phyloP scores from a whole-genome alignment of 2,113 vertebrate genomes.

The Circaetus cinerascens region DNA sequence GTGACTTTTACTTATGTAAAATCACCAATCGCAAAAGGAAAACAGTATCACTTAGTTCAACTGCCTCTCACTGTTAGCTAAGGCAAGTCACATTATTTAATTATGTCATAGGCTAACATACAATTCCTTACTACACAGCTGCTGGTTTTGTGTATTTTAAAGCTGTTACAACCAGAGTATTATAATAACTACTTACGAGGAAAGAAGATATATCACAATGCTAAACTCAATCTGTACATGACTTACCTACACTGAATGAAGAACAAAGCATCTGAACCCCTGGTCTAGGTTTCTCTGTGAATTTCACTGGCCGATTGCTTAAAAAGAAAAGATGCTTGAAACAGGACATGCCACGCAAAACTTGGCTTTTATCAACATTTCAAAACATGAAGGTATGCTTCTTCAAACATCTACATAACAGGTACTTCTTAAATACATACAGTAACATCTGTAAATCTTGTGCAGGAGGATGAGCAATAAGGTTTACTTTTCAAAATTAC shows the following conservation, averaged over 20 bases:
- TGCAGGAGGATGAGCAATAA: background rate
- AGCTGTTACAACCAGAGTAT: background rate
- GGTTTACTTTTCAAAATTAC: background rate
- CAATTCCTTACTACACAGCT: background rate
- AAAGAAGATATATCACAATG: background rate
- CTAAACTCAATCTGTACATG: background rate
- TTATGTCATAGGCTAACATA: background rate
- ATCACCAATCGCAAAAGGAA: background rate
- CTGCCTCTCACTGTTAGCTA: background rate
- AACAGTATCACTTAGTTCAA: background rate
- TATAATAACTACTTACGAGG: background rate
- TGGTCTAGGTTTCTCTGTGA: constrained; percentile 90
- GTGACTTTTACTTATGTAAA: background rate
- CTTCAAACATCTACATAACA: background rate
- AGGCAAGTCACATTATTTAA: background rate
- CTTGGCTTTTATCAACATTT: background rate
- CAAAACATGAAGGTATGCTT: background rate
- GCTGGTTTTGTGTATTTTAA: background rate
- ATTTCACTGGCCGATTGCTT: constrained; percentile 90
- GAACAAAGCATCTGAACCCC: constrained; percentile 95
- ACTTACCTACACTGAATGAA: constrained; percentile 94
- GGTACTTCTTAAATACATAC: background rate
- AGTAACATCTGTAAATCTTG: background rate
- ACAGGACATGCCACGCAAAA: background rate
- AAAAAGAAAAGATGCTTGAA: constrained; percentile 4